These are phyloP conservation scores for Chroicocephalus ridibundus DNA, from an alignment of 2,113 vertebrate species.

Conservation along the genomic window DNA sequence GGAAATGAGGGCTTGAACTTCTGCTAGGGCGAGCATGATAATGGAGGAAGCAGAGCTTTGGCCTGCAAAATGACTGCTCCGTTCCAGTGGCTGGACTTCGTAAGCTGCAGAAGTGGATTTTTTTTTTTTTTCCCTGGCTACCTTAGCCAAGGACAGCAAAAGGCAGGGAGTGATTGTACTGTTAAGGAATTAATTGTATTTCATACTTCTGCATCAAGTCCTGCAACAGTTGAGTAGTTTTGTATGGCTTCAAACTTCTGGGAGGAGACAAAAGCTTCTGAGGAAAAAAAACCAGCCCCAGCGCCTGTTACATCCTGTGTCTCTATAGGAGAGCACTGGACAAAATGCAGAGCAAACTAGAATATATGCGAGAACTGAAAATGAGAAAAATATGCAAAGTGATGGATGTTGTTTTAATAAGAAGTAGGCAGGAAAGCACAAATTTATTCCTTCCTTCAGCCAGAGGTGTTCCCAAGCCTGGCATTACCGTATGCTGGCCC, in stretches of 20 bases:
- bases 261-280: not conserved
- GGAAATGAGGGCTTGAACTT: not conserved
- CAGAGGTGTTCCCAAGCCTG: not conserved
- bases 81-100: not conserved
- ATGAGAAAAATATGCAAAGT: not conserved
- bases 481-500: not conserved
- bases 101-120: accelerated
- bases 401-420: not conserved
- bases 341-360: not conserved
- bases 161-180: not conserved
- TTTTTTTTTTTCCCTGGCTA: not conserved
- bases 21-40: accelerated
- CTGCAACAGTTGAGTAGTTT: not conserved
- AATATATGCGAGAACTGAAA: not conserved
- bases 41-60: not conserved
- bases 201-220: not conserved
- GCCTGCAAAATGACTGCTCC: accelerated
- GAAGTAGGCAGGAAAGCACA: not conserved
- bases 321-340: not conserved
- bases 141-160: not conserved
- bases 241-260: not conserved
- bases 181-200: not conserved
- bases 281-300: not conserved
- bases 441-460: not conserved
- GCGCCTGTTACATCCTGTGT: no score